Conservation (phyloP, 2,888 invertebrate species). For the Caenorhabditis uteleia region DNA sequence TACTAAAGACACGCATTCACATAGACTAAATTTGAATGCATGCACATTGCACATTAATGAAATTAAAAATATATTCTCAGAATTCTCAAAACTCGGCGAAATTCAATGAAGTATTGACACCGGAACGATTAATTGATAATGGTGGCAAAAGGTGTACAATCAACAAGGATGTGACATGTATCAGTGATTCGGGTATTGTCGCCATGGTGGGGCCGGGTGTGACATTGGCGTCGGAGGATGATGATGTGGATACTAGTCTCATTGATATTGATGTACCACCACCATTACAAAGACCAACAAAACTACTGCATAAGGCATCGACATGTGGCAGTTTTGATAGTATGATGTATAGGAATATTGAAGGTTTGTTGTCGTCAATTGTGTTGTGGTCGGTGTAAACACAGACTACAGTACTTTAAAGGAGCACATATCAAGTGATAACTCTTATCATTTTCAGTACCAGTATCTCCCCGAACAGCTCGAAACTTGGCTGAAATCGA, state of each 20-base stretch:
- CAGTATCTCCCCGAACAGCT: conserved; percentile 48
- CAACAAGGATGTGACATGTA: conserved; percentile 42
- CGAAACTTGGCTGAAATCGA: conserved; percentile 65
- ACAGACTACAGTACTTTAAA: background rate
- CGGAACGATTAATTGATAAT: conserved; percentile 29
- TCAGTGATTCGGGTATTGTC: conserved; percentile 39
- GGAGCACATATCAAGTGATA: background rate
- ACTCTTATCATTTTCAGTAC: conserved; percentile 16
- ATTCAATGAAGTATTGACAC: conserved; percentile 34
- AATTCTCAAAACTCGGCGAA: conserved; percentile 33
- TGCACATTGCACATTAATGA: no score
- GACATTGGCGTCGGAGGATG: conserved; percentile 33
- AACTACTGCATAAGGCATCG: conserved; percentile 28
- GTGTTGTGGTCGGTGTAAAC: background rate
- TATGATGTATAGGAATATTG: conserved; percentile 33
- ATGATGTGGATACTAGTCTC: conserved; percentile 37
- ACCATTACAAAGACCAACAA: conserved; percentile 18
- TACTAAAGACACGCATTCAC: no score
- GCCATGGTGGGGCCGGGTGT: conserved; percentile 12
- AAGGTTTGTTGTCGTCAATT: conserved; percentile 16
- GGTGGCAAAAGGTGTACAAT: conserved; percentile 40
- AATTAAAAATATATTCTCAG: conserved; percentile 12
- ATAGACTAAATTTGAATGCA: no score
- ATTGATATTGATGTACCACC: conserved; percentile 30
- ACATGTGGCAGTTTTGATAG: conserved; percentile 45